Evolutionary conservation across 2,888 invertebrate species (phyloP), one percentile per base, ranked within the genome.

Genomic region (Pocota personata): DNA sequence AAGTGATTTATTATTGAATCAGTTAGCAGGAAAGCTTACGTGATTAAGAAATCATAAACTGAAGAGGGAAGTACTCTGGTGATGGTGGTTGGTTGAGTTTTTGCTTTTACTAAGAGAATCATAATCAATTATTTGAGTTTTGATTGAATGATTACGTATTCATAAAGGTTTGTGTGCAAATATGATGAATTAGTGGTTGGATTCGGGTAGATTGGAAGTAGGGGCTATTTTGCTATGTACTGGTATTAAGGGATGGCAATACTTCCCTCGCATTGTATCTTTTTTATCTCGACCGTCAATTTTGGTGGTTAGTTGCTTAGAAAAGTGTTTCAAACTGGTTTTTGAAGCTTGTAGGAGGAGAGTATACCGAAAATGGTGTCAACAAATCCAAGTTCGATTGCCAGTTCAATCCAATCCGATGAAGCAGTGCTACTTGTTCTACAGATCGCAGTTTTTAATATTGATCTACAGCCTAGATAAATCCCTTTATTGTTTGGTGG

Each of bases 1-100:
- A 69, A 60, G 67, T 67, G 69, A 69, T 77, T 77, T 77, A 77
- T 77, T 60, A 24, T 60, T 37, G 21, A 52, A 30, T 46, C 48
- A 19, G 71, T 69, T 67, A 58, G 37, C 10, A 24, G 7, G 12
- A 6, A 16, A 37, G 6, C 40, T 67, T 35, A 60, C 48, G 3
- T 32, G 37, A 55, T 40, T 52, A 16, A 27, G 7, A 69, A 64
- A 19, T 64, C 21, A 64, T 46, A 46, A 64, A 32, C 19, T 64
- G 16, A 2, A 40, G 24, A 27, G 24, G 50, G 10, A 48, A 48
- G 48, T 24, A 10, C 21, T 24, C 19, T 8, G 3, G 3, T 24
- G 24, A 4, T 24, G 43, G n/a, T n/a, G n/a, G n/a, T n/a, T n/a
- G n/a, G 16, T 16, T 24, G 24, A 24, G 12, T 37, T 37, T 43